These are phyloP conservation scores for Lacerta bilineata DNA, from an alignment of 2,797 vertebrate species.

Conservation along the genomic window DNA sequence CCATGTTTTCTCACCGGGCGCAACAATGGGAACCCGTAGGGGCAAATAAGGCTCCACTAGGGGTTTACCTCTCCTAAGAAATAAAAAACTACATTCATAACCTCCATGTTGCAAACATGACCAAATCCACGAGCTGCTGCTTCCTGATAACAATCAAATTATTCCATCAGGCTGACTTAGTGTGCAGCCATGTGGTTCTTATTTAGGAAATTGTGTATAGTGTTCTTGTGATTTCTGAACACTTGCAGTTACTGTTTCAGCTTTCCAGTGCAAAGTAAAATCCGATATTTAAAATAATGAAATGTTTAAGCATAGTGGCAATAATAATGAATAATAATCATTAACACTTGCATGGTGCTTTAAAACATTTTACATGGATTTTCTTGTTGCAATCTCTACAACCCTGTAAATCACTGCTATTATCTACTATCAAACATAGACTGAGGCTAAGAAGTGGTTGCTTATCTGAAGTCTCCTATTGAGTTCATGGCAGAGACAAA, in stretches of 20 bases:
- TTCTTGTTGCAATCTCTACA: too few relatives aligned
- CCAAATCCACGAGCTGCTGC: background rate
- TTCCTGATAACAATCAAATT: background rate
- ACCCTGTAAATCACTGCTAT: background rate
- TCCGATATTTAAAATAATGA: background rate
- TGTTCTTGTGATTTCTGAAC: background rate
- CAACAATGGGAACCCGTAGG: too few relatives aligned
- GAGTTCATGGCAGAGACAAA: background rate
- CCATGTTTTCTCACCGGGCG: too few relatives aligned
- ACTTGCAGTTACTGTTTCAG: background rate
- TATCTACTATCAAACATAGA: background rate
- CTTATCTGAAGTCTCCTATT: background rate
- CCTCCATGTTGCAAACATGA: constrained; percentile 3
- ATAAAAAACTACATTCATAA: background rate
- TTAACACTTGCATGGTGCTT: background rate
- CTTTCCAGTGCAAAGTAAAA: background rate
- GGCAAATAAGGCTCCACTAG: too few relatives aligned
- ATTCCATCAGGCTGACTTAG: background rate
- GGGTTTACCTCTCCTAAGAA: background rate
- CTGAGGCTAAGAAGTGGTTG: background rate
- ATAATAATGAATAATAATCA: too few relatives aligned
- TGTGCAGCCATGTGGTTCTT: background rate
- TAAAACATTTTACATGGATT: background rate
- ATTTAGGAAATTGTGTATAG: background rate
- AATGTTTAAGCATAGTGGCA: background rate